A percentile compares a stretch with the other conserved stretches of the same genome.
Evolutionary conservation across 1,140 invertebrate species (phyloP).

Genomic region (Drosophila lowei): DNA sequence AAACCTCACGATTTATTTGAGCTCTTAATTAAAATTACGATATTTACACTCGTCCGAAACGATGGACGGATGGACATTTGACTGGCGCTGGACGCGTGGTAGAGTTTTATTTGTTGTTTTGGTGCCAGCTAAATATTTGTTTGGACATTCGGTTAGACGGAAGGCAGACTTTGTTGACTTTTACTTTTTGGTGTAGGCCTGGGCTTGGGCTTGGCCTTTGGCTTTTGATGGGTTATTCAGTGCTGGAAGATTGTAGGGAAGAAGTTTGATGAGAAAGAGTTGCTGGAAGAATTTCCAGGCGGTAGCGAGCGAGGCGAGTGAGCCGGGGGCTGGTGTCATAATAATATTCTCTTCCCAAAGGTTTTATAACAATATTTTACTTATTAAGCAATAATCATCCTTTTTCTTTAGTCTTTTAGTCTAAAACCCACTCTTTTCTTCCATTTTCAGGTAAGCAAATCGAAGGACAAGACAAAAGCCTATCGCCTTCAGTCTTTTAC

Average conservation of each 20-base stretch:
- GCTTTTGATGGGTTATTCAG: not conserved
- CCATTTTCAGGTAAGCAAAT: no score
- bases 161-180: slow-evolving; percentile 13
- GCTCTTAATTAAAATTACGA: slow-evolving; percentile 68
- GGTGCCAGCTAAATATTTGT: slow-evolving; percentile 22
- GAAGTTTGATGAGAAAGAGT: no score
- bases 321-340: no score
- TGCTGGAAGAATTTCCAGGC: no score
- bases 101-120: not conserved
- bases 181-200: slow-evolving; percentile 4
- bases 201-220: not conserved
- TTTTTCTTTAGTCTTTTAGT: no score
- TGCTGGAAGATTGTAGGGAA: not conserved
- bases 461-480: no score
- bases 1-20: slow-evolving; percentile 56
- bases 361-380: no score
- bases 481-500: no score
- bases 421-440: no score
- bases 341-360: no score
- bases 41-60: slow-evolving; percentile 47
- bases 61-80: slow-evolving; percentile 11
- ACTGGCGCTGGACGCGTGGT: not conserved
- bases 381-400: no score
- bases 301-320: no score
- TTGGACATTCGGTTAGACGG: slow-evolving; percentile 16